Evolutionary conservation across 2,113 vertebrate species (phyloP), one percentile per base, ranked within the genome.

Genomic region (Mastomys coucha): DNA sequence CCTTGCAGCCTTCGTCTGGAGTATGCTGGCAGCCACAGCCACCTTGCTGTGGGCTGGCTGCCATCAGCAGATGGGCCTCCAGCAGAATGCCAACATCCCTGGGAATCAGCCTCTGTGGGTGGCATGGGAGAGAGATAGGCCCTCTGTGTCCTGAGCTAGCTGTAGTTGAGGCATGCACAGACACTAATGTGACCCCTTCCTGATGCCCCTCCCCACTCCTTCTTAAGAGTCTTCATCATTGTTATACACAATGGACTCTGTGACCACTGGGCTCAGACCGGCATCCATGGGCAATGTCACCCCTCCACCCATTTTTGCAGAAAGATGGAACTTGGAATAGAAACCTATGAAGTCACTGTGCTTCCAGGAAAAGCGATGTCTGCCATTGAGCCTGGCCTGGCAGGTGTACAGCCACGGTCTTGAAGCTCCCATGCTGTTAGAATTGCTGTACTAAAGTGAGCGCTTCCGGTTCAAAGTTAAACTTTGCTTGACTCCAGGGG

Each of bases 261-360:
- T 2, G 0, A 2, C 5, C 24, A 2, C 4, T 7, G 63, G 9
- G 42, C 11, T 65, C 28, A 31, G 88, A 0, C 26, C 3, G 0
- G n/a, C 9, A 7, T 10, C 22, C 42, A 69, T 10, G 13, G 39
- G 49, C n/a, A 36, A 8, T 9, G 16, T 28, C 78, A 7, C 19
- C 1, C 7, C 39, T 31, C 13, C 8, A 7, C 16, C 69, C 33
- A 20, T 2, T 19, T 33, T 2, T n/a, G 28, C 17, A 36, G 84
- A 7, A 5, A 91, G 28, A n/a, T 53, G 1, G 7, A 6, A 49
- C 49, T 14, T 53, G 53, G 49, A n/a, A 7, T 51, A 16, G 26
- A 87, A 49, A 63, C 26, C 39, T 33, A 33, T 20, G 65, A 70
- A 26, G 45, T 53, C 85, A 70, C 45, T 9, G 33, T 11, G 33